phyloP scores from a whole-genome alignment of 2,113 vertebrate genomes.

The Collichthys lucidus region DNA sequence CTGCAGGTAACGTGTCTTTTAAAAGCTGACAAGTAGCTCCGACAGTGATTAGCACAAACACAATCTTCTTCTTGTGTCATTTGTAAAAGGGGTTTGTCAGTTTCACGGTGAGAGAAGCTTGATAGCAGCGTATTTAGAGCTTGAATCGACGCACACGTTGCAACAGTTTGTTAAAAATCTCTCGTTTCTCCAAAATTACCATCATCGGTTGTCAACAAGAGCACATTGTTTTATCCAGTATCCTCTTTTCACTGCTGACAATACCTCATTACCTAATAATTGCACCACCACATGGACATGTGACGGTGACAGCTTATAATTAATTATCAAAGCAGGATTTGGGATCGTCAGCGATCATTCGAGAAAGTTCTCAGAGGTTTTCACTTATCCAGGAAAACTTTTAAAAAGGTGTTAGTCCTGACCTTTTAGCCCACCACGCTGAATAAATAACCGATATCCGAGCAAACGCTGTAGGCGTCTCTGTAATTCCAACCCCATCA shows the following conservation, averaged over 20 bases:
- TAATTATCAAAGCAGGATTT: conserved; percentile 29
- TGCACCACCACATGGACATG: not conserved
- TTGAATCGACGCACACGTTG: not conserved
- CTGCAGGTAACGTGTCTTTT: conserved; percentile 33
- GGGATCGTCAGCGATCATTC: not conserved
- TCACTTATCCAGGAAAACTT: not conserved
- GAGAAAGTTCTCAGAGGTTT: not conserved
- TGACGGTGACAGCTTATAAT: conserved; percentile 47
- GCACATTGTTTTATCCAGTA: conserved; percentile 4
- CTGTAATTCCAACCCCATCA: conserved; percentile 12
- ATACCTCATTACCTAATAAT: conserved; percentile 47
- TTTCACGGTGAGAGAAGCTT: not conserved
- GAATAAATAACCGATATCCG: not conserved
- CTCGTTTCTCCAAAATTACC: conserved; percentile 35
- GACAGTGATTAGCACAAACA: not conserved
- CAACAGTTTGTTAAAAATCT: not conserved
- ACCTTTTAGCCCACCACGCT: conserved; percentile 6
- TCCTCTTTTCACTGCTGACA: conserved; percentile 18
- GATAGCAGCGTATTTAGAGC: not conserved
- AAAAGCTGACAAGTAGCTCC: conserved; percentile 6
- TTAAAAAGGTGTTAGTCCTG: not conserved
- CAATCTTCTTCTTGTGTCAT: not conserved
- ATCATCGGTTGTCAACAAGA: conserved; percentile 43
- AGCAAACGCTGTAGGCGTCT: not conserved
- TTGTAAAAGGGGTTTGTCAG: not conserved